phyloP scores from a whole-genome alignment of 2,113 vertebrate species.

The Laticauda laticaudata region DNA sequence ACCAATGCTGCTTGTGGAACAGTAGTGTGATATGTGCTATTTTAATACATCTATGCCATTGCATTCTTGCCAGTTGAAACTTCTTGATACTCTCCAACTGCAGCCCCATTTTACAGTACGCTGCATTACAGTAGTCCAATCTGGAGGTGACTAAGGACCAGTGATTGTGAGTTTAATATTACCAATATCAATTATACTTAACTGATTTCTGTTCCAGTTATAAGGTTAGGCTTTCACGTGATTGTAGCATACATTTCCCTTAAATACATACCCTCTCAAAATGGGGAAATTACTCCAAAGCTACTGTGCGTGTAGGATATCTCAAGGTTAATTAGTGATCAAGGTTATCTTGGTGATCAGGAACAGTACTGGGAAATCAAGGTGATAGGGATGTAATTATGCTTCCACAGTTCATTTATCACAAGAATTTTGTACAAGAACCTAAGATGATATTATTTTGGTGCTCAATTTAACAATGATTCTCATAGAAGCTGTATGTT shows the following conservation, averaged over 20 bases:
- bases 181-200: neutral
- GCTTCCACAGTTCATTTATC: neutral
- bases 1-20: neutral
- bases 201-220: neutral
- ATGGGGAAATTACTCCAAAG: neutral
- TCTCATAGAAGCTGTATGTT: neutral
- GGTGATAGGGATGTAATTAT: neutral
- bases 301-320: neutral
- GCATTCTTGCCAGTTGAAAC: too few species aligned
- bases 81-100: too few species aligned
- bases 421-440: neutral
- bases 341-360: neutral
- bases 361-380: neutral
- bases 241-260: neutral
- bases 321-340: neutral
- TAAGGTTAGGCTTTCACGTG: neutral
- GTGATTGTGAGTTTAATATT: neutral
- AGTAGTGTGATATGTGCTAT: too few species aligned
- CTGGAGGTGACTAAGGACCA: neutral
- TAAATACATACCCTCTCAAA: neutral
- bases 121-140: too few species aligned
- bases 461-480: neutral
- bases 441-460: neutral
- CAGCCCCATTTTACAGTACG: too few species aligned
- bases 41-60: too few species aligned